Evolutionary conservation across 2,113 vertebrate species (phyloP).

Genomic region (Chaenocephalus aceratus): DNA sequence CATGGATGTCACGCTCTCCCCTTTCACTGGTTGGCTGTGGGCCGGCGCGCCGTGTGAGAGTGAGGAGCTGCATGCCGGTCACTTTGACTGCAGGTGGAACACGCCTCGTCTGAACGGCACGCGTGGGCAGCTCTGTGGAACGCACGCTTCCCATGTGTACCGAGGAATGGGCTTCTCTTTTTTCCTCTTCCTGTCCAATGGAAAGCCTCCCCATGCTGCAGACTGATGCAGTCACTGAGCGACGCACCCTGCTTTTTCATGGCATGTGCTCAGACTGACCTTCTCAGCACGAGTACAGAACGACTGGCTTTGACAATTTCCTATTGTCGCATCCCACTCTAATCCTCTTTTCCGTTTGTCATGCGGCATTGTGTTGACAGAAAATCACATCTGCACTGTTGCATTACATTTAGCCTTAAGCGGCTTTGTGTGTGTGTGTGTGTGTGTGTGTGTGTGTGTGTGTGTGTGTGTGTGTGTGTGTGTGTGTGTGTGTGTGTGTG

Average conservation of each 20-base stretch:
- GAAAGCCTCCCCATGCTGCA: slow-evolving; percentile 41
- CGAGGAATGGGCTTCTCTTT: slow-evolving; percentile 45
- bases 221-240: slow-evolving; percentile 34
- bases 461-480: too few species aligned
- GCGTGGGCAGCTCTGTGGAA: slow-evolving; percentile 55
- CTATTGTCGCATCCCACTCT: not conserved
- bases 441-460: too few species aligned
- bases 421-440: too few species aligned
- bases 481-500: too few species aligned
- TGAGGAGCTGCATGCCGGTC: slow-evolving; percentile 6
- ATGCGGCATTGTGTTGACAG: not conserved
- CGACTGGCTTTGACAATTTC: not conserved
- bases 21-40: slow-evolving; percentile 35
- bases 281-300: slow-evolving; percentile 10
- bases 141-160: slow-evolving; percentile 59
- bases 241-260: slow-evolving; percentile 14
- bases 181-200: slow-evolving; percentile 37
- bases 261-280: slow-evolving; percentile 16
- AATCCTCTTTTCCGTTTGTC: not conserved
- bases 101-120: slow-evolving; percentile 41
- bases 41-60: slow-evolving; percentile 37
- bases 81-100: slow-evolving; percentile 50
- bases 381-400: too few species aligned
- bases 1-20: slow-evolving; percentile 38
- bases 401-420: too few species aligned